A percentile compares a stretch with the other conserved stretches of the same genome.
phyloP scores from a whole-genome alignment of 23 tunicate species.

The Ascidia mentula region DNA sequence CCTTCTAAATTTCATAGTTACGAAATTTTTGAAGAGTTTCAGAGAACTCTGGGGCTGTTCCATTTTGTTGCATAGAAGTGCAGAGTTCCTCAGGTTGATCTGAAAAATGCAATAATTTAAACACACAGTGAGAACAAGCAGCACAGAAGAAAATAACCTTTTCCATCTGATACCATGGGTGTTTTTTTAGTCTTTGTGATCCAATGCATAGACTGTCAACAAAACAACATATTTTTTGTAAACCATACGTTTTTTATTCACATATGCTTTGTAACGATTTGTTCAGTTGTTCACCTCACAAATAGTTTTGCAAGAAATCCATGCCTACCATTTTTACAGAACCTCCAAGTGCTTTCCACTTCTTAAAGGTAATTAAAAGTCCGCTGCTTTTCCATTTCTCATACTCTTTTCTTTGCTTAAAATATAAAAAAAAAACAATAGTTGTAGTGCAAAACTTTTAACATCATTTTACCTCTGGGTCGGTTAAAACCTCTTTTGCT shows the following conservation, averaged over 20 bases:
- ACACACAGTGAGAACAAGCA: too few species aligned
- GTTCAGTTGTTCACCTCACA: too few species aligned
- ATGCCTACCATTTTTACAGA: conserved; percentile 46
- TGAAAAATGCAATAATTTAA: too few species aligned
- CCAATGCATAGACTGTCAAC: conserved; percentile 32
- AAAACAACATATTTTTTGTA: neutral
- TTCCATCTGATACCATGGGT: neutral
- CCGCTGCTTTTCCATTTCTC: conserved; percentile 40
- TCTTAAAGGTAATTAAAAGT: conserved; percentile 14
- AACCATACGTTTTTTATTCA: too few species aligned
- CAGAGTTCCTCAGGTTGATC: too few species aligned
- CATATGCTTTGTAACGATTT: too few species aligned
- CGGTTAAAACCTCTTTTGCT: conserved; percentile 41
- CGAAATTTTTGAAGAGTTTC: conserved; percentile 15
- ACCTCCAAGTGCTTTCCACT: conserved; percentile 33
- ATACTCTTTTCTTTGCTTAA: conserved; percentile 33
- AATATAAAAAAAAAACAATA: conserved; percentile 2
- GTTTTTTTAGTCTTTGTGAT: neutral
- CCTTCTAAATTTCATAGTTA: conserved; percentile 13
- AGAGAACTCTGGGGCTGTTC: neutral
- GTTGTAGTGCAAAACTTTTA: too few species aligned
- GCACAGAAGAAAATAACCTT: neutral
- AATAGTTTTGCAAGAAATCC: too few species aligned
- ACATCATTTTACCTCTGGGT: conserved; percentile 42
- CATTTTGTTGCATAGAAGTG: neutral